Evolutionary conservation across 2,797 vertebrate species (phyloP).

Genomic region (Eurystomus glaucurus): DNA sequence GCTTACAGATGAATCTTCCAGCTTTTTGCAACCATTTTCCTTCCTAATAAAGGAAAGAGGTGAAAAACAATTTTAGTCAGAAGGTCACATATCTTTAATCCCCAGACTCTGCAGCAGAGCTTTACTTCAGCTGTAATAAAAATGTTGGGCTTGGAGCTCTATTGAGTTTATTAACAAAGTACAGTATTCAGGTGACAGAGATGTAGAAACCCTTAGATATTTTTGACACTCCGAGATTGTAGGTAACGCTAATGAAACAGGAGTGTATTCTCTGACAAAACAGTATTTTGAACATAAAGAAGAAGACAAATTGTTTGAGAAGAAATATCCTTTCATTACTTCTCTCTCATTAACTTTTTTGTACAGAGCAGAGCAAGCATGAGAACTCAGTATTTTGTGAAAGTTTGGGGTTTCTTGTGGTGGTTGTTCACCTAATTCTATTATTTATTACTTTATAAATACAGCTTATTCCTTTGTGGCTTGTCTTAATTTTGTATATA

Average conservation of each 20-base stretch:
- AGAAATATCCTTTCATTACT: not conserved
- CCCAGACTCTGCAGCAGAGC: not conserved
- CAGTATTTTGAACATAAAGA: not conserved
- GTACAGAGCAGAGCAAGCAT: not conserved
- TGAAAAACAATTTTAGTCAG: not conserved
- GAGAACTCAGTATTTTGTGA: not conserved
- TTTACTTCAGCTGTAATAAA: not conserved
- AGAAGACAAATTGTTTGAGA: not conserved
- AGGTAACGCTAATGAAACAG: not conserved
- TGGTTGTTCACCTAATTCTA: accelerated
- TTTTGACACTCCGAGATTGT: not conserved
- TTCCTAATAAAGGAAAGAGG: not conserved
- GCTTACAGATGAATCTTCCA: not conserved
- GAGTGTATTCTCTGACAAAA: accelerated
- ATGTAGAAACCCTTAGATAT: not conserved
- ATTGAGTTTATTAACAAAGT: not conserved
- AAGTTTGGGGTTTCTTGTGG: not conserved
- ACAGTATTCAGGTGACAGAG: not conserved
- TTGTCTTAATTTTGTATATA: not conserved
- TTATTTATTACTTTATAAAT: not conserved
- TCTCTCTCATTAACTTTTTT: not conserved
- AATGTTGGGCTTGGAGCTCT: not conserved
- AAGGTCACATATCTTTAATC: not conserved
- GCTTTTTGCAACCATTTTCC: not conserved
- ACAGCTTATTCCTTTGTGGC: not conserved